These are phyloP conservation scores for Herpetotheres cachinnans DNA, from an alignment of 2,113 vertebrate species.

Conservation along the genomic window DNA sequence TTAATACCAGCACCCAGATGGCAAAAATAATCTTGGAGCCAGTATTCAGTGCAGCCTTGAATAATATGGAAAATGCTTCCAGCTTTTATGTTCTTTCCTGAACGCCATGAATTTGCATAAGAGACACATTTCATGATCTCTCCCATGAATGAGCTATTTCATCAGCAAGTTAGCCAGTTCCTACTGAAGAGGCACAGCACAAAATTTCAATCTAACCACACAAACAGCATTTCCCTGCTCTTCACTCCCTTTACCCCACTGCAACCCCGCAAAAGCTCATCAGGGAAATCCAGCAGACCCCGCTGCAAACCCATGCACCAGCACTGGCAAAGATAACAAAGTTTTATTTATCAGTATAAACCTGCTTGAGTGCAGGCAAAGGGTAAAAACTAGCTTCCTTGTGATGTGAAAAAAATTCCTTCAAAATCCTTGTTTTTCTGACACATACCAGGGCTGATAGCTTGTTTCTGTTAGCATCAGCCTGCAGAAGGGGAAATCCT, in stretches of 20 bases:
- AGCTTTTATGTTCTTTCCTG: slow-evolving; percentile 43
- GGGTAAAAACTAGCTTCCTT: not conserved
- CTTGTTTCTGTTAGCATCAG: not conserved
- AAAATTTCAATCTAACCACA: not conserved
- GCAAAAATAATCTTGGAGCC: slow-evolving; percentile 53
- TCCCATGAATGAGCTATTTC: slow-evolving; percentile 23
- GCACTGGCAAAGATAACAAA: not conserved
- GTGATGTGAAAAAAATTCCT: not conserved
- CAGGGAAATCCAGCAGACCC: not conserved
- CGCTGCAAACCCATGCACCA: accelerated
- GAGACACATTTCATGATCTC: not conserved
- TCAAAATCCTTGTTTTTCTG: not conserved
- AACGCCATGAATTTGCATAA: slow-evolving; percentile 46
- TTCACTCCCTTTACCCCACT: not conserved
- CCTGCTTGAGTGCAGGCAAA: not conserved
- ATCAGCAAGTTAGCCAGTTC: not conserved
- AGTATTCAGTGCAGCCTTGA: slow-evolving; percentile 12
- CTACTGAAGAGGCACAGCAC: not conserved
- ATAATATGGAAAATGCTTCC: slow-evolving; percentile 36
- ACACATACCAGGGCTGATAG: not conserved
- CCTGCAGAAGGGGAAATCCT: not conserved
- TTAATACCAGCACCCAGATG: slow-evolving; percentile 42
- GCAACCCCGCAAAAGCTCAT: not conserved
- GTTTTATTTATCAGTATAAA: not conserved
- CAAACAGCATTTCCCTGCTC: not conserved